phyloP scores from a whole-genome alignment of 2,113 vertebrate genomes.

The Hemiprocne comata region DNA sequence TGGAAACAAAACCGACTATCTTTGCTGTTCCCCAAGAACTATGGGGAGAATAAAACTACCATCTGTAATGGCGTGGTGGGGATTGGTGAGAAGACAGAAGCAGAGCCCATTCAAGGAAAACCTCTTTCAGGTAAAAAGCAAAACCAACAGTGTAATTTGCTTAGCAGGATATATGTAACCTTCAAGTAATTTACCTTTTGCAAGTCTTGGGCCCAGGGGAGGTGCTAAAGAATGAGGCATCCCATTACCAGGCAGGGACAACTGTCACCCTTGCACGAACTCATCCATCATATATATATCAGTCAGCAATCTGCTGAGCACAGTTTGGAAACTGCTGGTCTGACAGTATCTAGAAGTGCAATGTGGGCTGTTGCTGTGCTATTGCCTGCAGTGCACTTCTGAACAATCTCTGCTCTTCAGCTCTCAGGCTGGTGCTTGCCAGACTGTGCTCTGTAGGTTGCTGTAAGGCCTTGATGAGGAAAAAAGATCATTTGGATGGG shows the following conservation, averaged over 20 bases:
- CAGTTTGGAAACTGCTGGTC: background rate
- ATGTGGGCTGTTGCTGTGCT: background rate
- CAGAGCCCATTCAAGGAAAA: conserved; percentile 10
- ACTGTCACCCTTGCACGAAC: background rate
- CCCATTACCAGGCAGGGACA: background rate
- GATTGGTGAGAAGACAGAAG: background rate
- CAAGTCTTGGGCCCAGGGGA: background rate
- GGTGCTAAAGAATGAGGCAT: background rate
- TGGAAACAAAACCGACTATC: background rate
- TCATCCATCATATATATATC: background rate
- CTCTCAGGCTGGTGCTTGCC: background rate
- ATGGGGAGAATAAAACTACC: background rate
- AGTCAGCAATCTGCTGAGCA: background rate
- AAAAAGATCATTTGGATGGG: background rate
- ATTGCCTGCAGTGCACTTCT: background rate
- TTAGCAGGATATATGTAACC: background rate
- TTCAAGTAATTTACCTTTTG: background rate
- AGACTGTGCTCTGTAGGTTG: background rate
- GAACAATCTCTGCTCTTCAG: background rate
- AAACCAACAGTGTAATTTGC: background rate
- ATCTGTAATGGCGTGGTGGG: background rate
- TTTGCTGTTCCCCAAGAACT: background rate
- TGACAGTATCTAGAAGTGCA: background rate
- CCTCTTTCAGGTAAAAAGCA: conserved; percentile 62
- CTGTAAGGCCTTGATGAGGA: background rate